A percentile compares a stretch with the other conserved stretches of the same genome.
Conservation (phyloP, 1,140 invertebrate genomes). For the Dufourea novaeangliae region DNA sequence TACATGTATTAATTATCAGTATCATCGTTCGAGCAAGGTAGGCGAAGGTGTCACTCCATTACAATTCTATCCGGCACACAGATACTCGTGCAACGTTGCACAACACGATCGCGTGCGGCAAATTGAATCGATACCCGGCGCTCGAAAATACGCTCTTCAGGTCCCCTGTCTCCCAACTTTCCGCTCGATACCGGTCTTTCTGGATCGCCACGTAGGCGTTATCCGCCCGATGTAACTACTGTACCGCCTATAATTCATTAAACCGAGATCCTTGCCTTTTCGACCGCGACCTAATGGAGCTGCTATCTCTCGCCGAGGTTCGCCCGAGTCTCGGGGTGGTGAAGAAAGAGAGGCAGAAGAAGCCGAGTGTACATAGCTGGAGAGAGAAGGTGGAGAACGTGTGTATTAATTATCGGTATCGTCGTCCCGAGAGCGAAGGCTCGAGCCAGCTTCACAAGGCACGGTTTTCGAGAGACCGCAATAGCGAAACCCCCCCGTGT, state of each 20-base stretch:
- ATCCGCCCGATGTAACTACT: slow-evolving; percentile 52
- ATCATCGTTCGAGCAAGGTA: slow-evolving; percentile 2
- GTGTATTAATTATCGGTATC: slow-evolving; percentile 62
- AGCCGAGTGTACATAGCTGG: neutral
- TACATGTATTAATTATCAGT: slow-evolving; percentile 45
- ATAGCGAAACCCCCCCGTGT: neutral
- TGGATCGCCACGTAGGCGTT: slow-evolving; percentile 38
- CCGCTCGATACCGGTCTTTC: slow-evolving; percentile 33
- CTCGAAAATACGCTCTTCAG: slow-evolving; percentile 33
- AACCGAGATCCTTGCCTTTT: slow-evolving; percentile 53
- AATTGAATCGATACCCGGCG: slow-evolving; percentile 38
- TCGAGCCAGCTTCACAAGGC: neutral
- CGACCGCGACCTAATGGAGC: slow-evolving; percentile 47
- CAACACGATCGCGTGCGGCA: slow-evolving; percentile 35
- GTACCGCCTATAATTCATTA: slow-evolving; percentile 62
- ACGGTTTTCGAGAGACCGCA: neutral
- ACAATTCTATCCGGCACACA: slow-evolving; percentile 9
- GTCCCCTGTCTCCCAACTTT: neutral
- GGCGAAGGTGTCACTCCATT: neutral
- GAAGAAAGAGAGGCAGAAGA: neutral
- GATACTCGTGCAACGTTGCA: neutral
- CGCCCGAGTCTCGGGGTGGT: neutral
- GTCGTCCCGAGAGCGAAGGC: slow-evolving; percentile 8
- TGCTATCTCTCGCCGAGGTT: slow-evolving; percentile 53
- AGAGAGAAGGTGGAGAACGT: slow-evolving; percentile 8